Evolutionary conservation across 2,797 vertebrate species (phyloP).

Genomic region (Dryobates pubescens): DNA sequence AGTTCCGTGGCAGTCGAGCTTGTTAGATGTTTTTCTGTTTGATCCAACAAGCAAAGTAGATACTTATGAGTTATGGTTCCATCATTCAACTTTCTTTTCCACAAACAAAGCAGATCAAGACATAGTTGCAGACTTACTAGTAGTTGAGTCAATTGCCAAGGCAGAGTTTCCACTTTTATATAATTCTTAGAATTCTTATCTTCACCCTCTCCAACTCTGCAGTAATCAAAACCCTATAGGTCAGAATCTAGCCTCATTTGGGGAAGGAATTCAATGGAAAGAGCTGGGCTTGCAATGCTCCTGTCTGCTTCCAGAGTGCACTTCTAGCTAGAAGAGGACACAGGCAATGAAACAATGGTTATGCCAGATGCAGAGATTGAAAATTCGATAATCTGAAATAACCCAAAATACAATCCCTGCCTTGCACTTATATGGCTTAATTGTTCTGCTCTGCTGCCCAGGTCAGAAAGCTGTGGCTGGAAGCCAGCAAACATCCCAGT

Average conservation of each 20-base stretch:
- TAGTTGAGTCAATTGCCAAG: neutral
- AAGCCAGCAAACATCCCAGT: neutral
- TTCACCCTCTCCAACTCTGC: neutral
- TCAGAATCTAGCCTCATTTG: neutral
- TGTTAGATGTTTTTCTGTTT: neutral
- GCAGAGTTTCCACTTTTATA: neutral
- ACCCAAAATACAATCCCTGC: neutral
- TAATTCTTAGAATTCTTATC: neutral
- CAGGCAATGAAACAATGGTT: neutral
- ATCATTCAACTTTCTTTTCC: neutral
- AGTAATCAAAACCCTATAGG: neutral
- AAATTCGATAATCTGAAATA: constrained; percentile 7
- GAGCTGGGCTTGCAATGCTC: neutral
- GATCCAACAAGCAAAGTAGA: neutral
- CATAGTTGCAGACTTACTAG: neutral
- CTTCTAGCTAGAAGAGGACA: neutral
- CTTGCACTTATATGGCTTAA: constrained; percentile 7
- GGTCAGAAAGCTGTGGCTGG: neutral
- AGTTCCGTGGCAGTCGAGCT: neutral
- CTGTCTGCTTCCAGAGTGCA: neutral
- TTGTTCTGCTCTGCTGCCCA: neutral
- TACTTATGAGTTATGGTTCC: neutral
- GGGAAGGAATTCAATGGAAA: neutral
- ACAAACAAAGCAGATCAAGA: neutral
- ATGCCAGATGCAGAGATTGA: neutral